Evolutionary conservation across 2,797 vertebrate species (phyloP).

Genomic region (Remorina albescens): DNA sequence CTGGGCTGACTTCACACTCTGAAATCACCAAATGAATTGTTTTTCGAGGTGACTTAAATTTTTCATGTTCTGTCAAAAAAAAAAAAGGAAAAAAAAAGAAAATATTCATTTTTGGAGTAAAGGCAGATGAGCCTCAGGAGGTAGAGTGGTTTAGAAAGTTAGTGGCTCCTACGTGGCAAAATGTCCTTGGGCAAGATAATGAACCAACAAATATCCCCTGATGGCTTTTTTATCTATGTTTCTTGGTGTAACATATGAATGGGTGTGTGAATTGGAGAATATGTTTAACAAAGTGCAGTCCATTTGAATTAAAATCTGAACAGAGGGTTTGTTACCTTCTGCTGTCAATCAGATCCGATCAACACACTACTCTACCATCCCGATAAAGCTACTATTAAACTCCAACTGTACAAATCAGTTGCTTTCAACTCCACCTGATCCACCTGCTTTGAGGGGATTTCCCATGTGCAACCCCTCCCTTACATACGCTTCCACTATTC

Average conservation of each 20-base stretch:
- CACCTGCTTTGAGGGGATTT: constrained; percentile 8
- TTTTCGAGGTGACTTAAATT: too few species aligned
- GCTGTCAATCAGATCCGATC: neutral
- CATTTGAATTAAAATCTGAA: neutral
- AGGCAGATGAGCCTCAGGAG: too few species aligned
- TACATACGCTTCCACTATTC: constrained; percentile 23
- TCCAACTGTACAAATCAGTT: neutral
- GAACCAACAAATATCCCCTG: too few species aligned
- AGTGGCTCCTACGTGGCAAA: too few species aligned
- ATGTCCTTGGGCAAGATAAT: too few species aligned
- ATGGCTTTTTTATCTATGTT: neutral
- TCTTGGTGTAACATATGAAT: too few species aligned
- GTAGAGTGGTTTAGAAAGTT: too few species aligned
- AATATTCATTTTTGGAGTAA: too few species aligned
- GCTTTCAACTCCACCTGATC: neutral
- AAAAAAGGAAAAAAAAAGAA: too few species aligned
- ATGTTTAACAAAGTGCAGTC: neutral
- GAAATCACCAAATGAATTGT: too few species aligned
- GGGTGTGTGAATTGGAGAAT: neutral
- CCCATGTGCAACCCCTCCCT: constrained; percentile 1
- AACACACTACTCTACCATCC: neutral
- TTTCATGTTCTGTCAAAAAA: too few species aligned
- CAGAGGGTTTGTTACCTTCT: neutral
- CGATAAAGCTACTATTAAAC: neutral
- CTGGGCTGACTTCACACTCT: too few species aligned